These are phyloP conservation scores for Dendrocopos noguchii DNA, from an alignment of 2,113 vertebrate species.

Conservation along the genomic window DNA sequence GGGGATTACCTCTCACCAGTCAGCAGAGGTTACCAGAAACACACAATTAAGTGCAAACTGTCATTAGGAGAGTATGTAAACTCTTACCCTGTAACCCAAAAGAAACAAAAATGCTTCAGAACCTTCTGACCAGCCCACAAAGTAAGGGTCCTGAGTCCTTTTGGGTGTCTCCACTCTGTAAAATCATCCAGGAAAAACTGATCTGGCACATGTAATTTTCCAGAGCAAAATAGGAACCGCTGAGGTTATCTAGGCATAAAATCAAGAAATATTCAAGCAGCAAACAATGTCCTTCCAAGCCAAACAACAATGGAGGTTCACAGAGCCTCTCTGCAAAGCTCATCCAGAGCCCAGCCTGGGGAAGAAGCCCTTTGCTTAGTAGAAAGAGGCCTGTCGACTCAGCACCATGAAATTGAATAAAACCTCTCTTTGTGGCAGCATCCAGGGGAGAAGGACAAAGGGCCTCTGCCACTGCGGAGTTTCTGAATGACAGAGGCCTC, in stretches of 20 bases:
- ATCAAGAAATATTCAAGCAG: constrained; percentile 69
- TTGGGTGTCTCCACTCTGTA: neutral
- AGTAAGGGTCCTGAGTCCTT: constrained; percentile 2
- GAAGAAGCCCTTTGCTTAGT: neutral
- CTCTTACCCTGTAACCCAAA: neutral
- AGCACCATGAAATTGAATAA: constrained; percentile 85
- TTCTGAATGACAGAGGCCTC: constrained; percentile 77
- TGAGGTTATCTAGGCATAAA: constrained; percentile 60
- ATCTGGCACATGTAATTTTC: constrained; percentile 2
- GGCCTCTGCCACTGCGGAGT: constrained; percentile 73
- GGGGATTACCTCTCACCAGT: neutral
- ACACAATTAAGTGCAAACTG: neutral
- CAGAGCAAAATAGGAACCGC: constrained; percentile 36
- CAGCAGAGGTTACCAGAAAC: constrained; percentile 53
- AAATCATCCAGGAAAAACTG: constrained; percentile 14
- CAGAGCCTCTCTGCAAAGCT: constrained; percentile 56
- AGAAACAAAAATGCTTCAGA: neutral
- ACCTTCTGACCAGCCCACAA: neutral
- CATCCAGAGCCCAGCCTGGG: constrained; percentile 62
- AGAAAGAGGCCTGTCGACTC: constrained; percentile 74
- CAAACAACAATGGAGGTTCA: constrained; percentile 52
- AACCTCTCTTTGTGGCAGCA: constrained; percentile 85
- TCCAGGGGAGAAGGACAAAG: constrained; percentile 85
- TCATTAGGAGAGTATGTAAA: constrained; percentile 22
- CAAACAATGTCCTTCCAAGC: constrained; percentile 55